phyloP scores from a whole-genome alignment of 2,113 vertebrate genomes.

The Sigmodon hispidus region DNA sequence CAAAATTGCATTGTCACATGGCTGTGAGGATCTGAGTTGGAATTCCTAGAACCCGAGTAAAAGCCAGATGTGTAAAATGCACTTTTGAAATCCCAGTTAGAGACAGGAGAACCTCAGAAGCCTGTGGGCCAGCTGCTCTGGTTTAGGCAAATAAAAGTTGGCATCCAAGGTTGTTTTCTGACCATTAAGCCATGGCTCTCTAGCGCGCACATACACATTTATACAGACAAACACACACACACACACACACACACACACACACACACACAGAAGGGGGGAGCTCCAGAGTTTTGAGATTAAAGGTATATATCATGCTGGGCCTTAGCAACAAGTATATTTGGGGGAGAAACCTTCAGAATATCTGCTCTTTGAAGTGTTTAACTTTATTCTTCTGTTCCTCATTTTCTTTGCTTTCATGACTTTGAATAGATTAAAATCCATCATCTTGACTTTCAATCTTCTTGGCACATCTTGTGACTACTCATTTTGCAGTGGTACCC shows the following conservation, averaged over 20 bases:
- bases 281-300: not conserved
- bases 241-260: not conserved
- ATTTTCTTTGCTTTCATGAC: not conserved
- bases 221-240: too few species aligned
- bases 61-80: not conserved
- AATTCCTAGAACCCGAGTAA: not conserved
- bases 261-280: too few species aligned
- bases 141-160: not conserved
- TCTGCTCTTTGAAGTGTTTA: not conserved
- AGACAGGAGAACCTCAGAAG: not conserved
- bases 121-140: not conserved
- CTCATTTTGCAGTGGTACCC: not conserved
- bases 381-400: not conserved
- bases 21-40: not conserved
- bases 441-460: not conserved
- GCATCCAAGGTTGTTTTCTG: not conserved
- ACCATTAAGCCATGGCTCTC: not conserved
- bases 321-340: not conserved
- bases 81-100: not conserved
- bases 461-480: not conserved
- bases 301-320: not conserved
- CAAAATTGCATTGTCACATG: not conserved
- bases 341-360: not conserved
- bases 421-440: not conserved
- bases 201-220: fast-evolving